phyloP scores from a whole-genome alignment of 2,113 vertebrate genomes.

The Cnemophilus loriae region DNA sequence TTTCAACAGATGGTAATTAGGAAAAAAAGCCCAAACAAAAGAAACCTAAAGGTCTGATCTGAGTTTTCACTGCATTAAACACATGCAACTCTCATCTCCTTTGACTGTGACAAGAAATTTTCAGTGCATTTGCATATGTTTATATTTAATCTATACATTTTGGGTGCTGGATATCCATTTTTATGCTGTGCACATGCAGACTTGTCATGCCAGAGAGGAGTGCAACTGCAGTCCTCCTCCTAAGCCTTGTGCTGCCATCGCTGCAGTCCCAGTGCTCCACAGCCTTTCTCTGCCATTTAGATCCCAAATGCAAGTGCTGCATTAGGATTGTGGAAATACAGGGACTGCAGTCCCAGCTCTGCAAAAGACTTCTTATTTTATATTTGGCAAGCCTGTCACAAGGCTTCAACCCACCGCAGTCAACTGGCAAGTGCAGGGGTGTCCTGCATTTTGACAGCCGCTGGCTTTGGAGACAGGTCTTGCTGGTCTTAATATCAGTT shows the following conservation, averaged over 20 bases:
- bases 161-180: not conserved
- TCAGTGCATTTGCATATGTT: not conserved
- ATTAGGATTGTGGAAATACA: not conserved
- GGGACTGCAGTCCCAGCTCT: not conserved
- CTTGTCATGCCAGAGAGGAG: not conserved
- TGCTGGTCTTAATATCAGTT: not conserved
- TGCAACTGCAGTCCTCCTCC: not conserved
- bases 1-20: not conserved
- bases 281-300: not conserved
- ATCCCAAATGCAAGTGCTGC: not conserved
- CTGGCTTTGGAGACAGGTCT: not conserved
- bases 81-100: not conserved
- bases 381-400: not conserved
- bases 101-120: not conserved
- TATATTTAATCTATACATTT: not conserved
- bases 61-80: not conserved
- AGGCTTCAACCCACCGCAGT: not conserved
- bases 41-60: not conserved
- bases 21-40: not conserved
- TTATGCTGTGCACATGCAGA: not conserved
- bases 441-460: not conserved
- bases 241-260: not conserved
- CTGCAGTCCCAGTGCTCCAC: not conserved
- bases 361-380: not conserved
- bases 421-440: not conserved